A percentile compares a stretch with the other conserved stretches of the same genome.
phyloP scores from a whole-genome alignment of 2,797 vertebrate genomes.

The Orestias chungarensis region DNA sequence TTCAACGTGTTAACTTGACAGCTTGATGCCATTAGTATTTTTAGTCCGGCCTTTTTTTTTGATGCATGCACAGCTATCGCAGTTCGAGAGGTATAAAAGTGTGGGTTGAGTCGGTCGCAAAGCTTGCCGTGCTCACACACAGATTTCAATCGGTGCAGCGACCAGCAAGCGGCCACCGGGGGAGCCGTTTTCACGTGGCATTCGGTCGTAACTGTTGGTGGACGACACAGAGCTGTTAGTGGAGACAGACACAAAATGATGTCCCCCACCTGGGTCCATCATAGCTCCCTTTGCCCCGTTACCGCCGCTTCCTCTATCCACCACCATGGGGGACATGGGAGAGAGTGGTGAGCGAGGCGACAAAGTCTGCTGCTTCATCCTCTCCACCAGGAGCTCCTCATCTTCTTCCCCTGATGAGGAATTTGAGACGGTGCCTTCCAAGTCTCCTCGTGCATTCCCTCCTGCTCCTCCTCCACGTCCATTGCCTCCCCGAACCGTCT shows the following conservation, averaged over 20 bases:
- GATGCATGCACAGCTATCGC: conserved; percentile 54
- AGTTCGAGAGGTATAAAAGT: conserved; percentile 56
- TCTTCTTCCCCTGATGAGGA: conserved; percentile 80
- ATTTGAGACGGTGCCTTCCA: conserved; percentile 62
- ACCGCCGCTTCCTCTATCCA: conserved; percentile 58
- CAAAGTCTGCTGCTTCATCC: conserved; percentile 85
- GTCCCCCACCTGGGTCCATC: conserved; percentile 69
- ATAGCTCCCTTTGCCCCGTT: conserved; percentile 65
- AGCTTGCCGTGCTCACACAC: conserved; percentile 68
- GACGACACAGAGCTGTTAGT: conserved; percentile 82
- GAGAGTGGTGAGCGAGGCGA: conserved; percentile 73
- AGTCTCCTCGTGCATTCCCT: conserved; percentile 54
- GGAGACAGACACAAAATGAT: conserved; percentile 81
- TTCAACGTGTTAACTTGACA: conserved; percentile 25
- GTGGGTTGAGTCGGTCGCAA: conserved; percentile 18
- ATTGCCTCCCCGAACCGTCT: conserved; percentile 37
- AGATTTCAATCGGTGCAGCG: conserved; percentile 86
- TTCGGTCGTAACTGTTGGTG: conserved; percentile 82
- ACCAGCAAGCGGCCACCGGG: conserved; percentile 80
- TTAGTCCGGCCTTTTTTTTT: conserved; percentile 36
- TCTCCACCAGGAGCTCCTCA: conserved; percentile 79
- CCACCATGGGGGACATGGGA: conserved; percentile 52
- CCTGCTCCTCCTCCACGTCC: conserved; percentile 31
- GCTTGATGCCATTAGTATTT: conserved; percentile 34
- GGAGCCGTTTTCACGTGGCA: conserved; percentile 78